Base-by-base conservation (phyloP, 2,113 vertebrate species). In the Scalopus aquaticus region DNA sequence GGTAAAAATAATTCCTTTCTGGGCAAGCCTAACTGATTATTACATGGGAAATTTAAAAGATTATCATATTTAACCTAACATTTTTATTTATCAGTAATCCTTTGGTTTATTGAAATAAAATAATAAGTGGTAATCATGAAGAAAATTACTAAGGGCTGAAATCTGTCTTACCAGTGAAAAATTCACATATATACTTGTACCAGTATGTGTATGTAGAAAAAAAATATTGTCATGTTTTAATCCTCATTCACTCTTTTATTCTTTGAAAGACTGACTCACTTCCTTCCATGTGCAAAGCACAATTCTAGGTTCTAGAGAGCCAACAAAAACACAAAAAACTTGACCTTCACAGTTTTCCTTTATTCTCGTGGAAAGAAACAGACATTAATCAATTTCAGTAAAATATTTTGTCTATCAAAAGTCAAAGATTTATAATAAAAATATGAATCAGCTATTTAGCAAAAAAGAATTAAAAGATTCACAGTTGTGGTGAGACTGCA, bases 61-160 rank as follows among this genome's bases (percentile, higher is more conserved):
- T 91, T 80, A 85, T 88, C 46, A 86, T 78, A 22, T 96, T 96
- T 97, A 97, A 95, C 60, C 77, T 81, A 51, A 35, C 17, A 65
- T 76, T 87, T 92, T 85, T 49, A 88, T 90, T 84, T 80, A 88
- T 83, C 6, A 93, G 49, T 81, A 92, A 96, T 90, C 83, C 56
- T 54, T 91, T 0, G 0, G 30, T 79, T 96, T 82, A 30, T 56
- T 95, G 90, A 79, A 42, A 30, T 46, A 79, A 15, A 17, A 49
- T 28, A 35, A 78, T 90, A 70, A 72, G 74, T 96, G 81, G n/a
- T 12, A 64, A 56, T 65, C 46, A 56, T 88, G 81, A 89, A 97
- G 80, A 96, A 97, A 95, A 79, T 74, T 95, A 56, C 37, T 54
- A 15, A 65, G n/a, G n/a, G 30, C 64, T 89, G 30, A 91, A 93